phyloP scores from a whole-genome alignment of 2,113 vertebrate species.

The Callorhinus ursinus region DNA sequence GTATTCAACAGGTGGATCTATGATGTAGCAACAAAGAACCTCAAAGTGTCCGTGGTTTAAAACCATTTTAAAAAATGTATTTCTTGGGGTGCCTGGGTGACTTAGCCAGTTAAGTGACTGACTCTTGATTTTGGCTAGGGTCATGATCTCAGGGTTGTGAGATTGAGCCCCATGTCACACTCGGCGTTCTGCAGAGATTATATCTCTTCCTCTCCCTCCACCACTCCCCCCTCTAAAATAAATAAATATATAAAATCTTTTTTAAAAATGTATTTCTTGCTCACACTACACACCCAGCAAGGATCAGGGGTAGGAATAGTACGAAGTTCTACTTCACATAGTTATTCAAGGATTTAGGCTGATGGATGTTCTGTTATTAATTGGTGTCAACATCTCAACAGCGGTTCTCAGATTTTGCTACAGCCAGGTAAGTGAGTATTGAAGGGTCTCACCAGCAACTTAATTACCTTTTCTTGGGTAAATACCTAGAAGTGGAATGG shows the following conservation, averaged over 20 bases:
- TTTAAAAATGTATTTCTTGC: background rate
- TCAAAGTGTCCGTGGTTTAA: background rate
- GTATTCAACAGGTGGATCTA: background rate
- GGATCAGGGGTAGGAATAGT: fast-evolving
- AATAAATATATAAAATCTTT: background rate
- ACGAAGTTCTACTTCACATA: background rate
- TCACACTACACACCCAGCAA: background rate
- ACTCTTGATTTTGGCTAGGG: background rate
- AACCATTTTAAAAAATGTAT: background rate
- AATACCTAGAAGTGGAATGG: background rate
- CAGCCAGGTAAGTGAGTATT: background rate
- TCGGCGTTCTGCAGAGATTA: background rate
- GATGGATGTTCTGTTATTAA: background rate
- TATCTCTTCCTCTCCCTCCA: background rate
- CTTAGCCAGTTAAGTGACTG: background rate
- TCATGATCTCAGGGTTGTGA: background rate
- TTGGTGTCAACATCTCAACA: background rate
- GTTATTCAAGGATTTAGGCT: no score
- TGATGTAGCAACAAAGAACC: background rate
- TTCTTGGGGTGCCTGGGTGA: background rate
- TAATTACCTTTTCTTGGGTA: background rate
- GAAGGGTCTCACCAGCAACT: background rate
- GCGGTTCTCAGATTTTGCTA: background rate
- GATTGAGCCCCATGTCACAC: background rate
- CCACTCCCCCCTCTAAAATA: background rate